These are phyloP conservation scores for Xanthia icteritia DNA, from an alignment of 2,888 invertebrate species.

Conservation along the genomic window DNA sequence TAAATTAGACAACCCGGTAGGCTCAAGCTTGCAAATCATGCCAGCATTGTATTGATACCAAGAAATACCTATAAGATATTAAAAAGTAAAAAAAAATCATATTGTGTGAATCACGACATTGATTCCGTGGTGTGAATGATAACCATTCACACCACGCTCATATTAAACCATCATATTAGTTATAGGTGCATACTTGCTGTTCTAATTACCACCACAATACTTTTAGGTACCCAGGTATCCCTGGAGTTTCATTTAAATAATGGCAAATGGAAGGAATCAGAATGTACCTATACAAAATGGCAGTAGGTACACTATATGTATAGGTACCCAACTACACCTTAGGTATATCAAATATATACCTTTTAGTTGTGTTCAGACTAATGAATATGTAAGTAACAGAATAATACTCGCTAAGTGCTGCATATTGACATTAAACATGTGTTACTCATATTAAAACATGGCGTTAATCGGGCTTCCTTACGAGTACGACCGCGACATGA, in stretches of 20 bases:
- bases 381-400: conserved; percentile 1
- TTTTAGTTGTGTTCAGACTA: neutral
- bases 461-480: conserved; percentile 35
- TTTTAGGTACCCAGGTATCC: no score
- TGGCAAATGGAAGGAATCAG: no score
- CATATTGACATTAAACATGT: conserved; percentile 49
- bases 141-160: no score
- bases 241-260: no score
- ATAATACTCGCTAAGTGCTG: conserved; percentile 24
- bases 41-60: neutral
- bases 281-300: neutral
- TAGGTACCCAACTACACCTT: neutral
- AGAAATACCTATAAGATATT: neutral
- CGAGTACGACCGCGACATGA: conserved; percentile 36
- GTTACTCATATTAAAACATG: conserved; percentile 17
- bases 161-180: neutral
- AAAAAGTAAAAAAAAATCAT: no score
- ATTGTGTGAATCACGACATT: no score
- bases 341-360: neutral
- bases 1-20: no score
- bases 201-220: neutral
- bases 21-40: neutral
- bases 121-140: no score
- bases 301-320: neutral
- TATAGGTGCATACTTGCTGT: neutral